Conservation (phyloP, 2,113 vertebrate genomes). For the Seriola rivoliana region DNA sequence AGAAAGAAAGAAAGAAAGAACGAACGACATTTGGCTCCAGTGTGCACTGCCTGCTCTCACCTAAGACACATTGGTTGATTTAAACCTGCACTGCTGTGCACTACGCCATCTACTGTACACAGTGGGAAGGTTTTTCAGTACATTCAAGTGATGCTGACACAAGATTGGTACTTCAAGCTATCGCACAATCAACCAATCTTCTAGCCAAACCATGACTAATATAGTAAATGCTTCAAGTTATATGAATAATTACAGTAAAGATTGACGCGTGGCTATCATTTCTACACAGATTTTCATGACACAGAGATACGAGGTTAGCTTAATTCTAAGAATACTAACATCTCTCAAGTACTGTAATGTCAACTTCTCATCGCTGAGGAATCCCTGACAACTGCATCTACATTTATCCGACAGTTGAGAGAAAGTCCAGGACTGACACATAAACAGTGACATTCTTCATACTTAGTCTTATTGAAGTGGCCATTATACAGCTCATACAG, state of each 20-base stretch:
- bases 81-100: conserved; percentile 48
- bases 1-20: not conserved
- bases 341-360: conserved; percentile 22
- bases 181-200: conserved; percentile 20
- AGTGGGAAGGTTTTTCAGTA: conserved; percentile 69
- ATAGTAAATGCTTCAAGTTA: conserved; percentile 31
- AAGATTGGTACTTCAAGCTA: conserved; percentile 45
- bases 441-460: conserved; percentile 38
- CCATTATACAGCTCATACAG: conserved; percentile 30
- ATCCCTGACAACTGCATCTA: conserved; percentile 34
- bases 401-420: not conserved
- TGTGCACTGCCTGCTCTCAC: conserved; percentile 58
- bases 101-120: conserved; percentile 56
- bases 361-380: not conserved
- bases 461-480: conserved; percentile 24
- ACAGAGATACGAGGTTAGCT: conserved; percentile 14
- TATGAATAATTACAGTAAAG: conserved; percentile 23
- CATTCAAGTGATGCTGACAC: conserved; percentile 67
- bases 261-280: conserved; percentile 13
- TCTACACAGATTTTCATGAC: conserved; percentile 9
- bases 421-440: conserved; percentile 4
- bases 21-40: conserved; percentile 50
- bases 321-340: conserved; percentile 4
- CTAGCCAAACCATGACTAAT: conserved; percentile 21
- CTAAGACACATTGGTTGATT: conserved; percentile 74